Conservation (phyloP, 2,888 invertebrate genomes). For the Lacanobia oleracea region DNA sequence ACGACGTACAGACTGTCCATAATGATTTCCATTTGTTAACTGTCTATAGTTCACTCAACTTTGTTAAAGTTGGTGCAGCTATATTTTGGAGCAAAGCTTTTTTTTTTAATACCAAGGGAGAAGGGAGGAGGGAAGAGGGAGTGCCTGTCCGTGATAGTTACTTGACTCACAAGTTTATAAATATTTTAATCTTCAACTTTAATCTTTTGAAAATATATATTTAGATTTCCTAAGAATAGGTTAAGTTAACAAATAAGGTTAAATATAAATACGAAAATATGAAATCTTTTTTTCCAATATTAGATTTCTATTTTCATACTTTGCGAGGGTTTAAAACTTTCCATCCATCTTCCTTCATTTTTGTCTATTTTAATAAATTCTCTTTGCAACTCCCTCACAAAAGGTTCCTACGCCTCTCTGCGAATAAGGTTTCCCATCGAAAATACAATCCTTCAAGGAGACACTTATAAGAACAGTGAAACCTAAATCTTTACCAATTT, state of each 20-base stretch:
- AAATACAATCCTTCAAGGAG: conserved; percentile 27
- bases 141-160: too few relatives aligned
- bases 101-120: not conserved
- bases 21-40: conserved; percentile 61
- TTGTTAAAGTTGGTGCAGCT: not conserved
- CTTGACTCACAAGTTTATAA: too few relatives aligned
- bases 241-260: too few relatives aligned
- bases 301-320: not conserved
- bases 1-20: conserved; percentile 55
- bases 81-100: not conserved
- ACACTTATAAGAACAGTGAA: conserved; percentile 17
- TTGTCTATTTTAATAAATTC: conserved; percentile 29
- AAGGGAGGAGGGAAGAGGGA: not conserved
- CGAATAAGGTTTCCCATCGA: conserved; percentile 30
- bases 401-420: conserved; percentile 13
- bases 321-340: not conserved
- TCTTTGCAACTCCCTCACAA: conserved; percentile 30
- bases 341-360: not conserved
- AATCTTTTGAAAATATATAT: too few relatives aligned
- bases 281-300: too few relatives aligned
- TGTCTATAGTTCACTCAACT: conserved; percentile 3
- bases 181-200: too few relatives aligned
- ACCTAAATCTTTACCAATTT: conserved; percentile 14
- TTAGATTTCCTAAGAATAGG: too few relatives aligned
- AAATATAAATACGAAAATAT: too few relatives aligned